phyloP scores from a whole-genome alignment of 2,888 invertebrate species.

The Orchesella flavescens region DNA sequence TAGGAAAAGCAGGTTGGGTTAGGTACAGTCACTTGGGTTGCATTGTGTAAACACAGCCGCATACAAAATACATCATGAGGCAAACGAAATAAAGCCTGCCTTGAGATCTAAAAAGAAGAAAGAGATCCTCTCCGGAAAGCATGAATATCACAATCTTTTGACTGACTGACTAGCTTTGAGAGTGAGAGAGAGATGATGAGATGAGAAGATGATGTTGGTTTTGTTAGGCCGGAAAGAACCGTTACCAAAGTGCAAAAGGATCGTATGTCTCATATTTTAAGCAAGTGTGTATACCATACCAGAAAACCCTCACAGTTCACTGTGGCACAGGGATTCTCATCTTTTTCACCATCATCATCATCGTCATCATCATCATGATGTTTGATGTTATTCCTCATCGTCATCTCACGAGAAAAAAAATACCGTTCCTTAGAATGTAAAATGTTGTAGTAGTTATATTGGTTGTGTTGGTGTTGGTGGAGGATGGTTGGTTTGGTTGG shows the following conservation, averaged over 20 bases:
- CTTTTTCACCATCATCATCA: slow-evolving; percentile 32
- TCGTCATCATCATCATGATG: slow-evolving; percentile 6
- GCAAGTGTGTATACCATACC: too few species aligned
- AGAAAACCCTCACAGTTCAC: slow-evolving; percentile 20
- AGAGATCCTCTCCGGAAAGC: slow-evolving; percentile 29
- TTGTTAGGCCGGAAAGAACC: slow-evolving; percentile 52
- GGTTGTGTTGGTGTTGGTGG: too few species aligned
- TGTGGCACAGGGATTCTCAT: slow-evolving; percentile 48
- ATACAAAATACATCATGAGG: too few species aligned
- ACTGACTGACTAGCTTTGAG: slow-evolving; percentile 47
- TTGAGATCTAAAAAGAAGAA: not conserved
- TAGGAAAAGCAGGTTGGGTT: slow-evolving; percentile 49
- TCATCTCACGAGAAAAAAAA: slow-evolving; percentile 38
- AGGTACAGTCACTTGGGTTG: slow-evolving; percentile 21
- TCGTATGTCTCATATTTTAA: slow-evolving; percentile 7
- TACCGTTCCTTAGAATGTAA: slow-evolving; percentile 42
- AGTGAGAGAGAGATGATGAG: slow-evolving; percentile 10
- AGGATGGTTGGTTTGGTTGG: not conserved
- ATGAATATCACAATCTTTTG: slow-evolving; percentile 40
- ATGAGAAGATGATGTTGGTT: slow-evolving; percentile 27
- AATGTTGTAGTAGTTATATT: slow-evolving; percentile 3
- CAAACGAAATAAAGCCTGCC: not conserved
- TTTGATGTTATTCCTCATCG: slow-evolving; percentile 1
- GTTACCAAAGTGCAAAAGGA: slow-evolving; percentile 51
- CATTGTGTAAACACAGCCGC: not conserved